Evolutionary conservation across 2,888 invertebrate genomes (phyloP), one percentile per base, ranked within the genome.

Genomic region (Zhuqinia jingwanae): DNA sequence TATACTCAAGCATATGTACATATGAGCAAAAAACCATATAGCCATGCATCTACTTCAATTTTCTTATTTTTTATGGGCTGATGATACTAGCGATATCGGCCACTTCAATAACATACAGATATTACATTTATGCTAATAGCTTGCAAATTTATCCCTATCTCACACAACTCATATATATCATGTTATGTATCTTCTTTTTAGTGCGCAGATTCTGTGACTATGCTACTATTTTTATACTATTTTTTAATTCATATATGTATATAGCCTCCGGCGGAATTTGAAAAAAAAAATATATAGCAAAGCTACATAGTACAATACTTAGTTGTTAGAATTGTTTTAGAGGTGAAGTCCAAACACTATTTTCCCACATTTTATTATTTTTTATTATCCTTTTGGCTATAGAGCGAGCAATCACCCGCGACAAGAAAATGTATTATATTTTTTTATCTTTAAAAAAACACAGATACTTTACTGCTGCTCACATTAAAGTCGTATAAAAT

Each of bases 41-140:
- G n/a, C n/a, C n/a, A n/a, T n/a, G n/a, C n/a, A n/a, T n/a, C n/a
- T n/a, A n/a, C n/a, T n/a, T n/a, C n/a, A n/a, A n/a, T 60, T 60
- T 60, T 15, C 25, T 60, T 15, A 60, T n/a, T 60, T 60, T 60
- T 60, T 60, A 60, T 60, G 27, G 5, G 13, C 42, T 65, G 65
- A 65, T 65, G 42, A 65, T 42, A 60, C n/a, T 30, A 42, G 65
- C 17, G 20, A 65, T 65, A 65, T 65, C 3, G 8, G 30, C 65
- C 36, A 42, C 42, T 30, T 36, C 13, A 20, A 10, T 17, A 15
- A 65, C 65, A 36, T 65, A n/a, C n/a, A n/a, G n/a, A n/a, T n/a
- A n/a, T n/a, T n/a, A n/a, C n/a, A n/a, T 65, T 30, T 65, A 65
- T 65, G 65, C 65, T 65, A 65, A 65, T 65, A 65, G 65, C 30